Percentiles rank a stretch among this genome's conserved stretches.
phyloP scores from a whole-genome alignment of 2,797 vertebrate species.

The Schizothorax lantsangensis region DNA sequence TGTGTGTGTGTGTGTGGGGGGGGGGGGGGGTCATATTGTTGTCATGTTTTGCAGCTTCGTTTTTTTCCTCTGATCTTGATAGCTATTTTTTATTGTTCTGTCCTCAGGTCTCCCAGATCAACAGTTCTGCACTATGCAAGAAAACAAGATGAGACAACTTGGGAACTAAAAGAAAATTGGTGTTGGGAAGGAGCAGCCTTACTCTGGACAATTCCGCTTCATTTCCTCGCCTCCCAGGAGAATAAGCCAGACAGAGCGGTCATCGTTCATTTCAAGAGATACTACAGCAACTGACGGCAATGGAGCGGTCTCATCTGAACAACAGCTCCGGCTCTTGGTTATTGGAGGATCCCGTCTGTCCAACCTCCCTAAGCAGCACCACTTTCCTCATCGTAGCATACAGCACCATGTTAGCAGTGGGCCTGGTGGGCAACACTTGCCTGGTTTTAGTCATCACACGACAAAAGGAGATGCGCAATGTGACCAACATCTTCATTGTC shows the following conservation, averaged over 20 bases:
- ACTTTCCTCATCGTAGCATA: slow-evolving; percentile 85
- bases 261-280: background rate
- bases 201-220: slow-evolving; percentile 5
- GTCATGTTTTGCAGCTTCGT: slow-evolving; percentile 9
- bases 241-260: background rate
- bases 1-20: no score
- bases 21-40: background rate
- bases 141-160: slow-evolving; percentile 45
- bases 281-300: slow-evolving; percentile 44
- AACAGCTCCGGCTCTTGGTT: slow-evolving; percentile 72
- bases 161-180: slow-evolving; percentile 33
- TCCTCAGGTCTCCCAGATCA: slow-evolving; percentile 42
- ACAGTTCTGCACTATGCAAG: background rate
- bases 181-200: background rate
- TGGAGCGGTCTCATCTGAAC: slow-evolving; percentile 75
- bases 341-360: slow-evolving; percentile 70
- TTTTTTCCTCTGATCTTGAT: slow-evolving; percentile 26
- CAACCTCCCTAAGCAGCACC: slow-evolving; percentile 76
- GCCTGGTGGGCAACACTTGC: slow-evolving; percentile 85
- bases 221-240: slow-evolving; percentile 17
- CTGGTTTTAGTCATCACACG: slow-evolving; percentile 83
- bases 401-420: slow-evolving; percentile 81
- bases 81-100: slow-evolving; percentile 25
- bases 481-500: slow-evolving; percentile 87
- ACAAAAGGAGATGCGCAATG: slow-evolving; percentile 86